phyloP scores from a whole-genome alignment of 1,140 invertebrate genomes.

The Drosophila bocki region DNA sequence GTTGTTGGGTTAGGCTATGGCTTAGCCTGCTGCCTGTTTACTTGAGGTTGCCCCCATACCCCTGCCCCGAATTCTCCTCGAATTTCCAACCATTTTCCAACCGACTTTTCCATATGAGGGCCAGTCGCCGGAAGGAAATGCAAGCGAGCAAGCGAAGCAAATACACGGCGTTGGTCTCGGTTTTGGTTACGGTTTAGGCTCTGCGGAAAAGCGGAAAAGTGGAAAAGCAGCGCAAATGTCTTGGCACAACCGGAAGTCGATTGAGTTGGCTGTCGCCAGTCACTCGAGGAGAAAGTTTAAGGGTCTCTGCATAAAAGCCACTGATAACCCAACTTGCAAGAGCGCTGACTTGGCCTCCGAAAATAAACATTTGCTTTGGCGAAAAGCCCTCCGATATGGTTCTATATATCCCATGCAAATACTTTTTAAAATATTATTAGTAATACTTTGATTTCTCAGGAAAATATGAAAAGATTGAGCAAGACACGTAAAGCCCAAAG shows the following conservation, averaged over 20 bases:
- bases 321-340: background rate
- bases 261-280: conserved; percentile 49
- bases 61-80: background rate
- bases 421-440: no score
- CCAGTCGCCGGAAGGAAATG: conserved; percentile 76
- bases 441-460: no score
- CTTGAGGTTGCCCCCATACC: conserved; percentile 61
- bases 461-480: no score
- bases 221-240: conserved; percentile 29
- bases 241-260: conserved; percentile 72
- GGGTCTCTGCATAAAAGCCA: background rate
- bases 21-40: conserved; percentile 65
- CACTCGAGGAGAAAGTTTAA: background rate
- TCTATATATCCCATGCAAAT: no score
- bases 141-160: conserved; percentile 77
- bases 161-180: conserved; percentile 22
- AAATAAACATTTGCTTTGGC: no score
- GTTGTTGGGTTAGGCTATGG: conserved; percentile 35
- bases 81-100: conserved; percentile 12
- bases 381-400: no score
- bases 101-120: conserved; percentile 37
- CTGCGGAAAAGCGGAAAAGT: conserved; percentile 8
- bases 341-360: no score
- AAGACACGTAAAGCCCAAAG: no score
- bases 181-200: conserved; percentile 4